These are phyloP conservation scores for Apamea crenata DNA, from an alignment of 2,888 invertebrate genomes.

Conservation along the genomic window DNA sequence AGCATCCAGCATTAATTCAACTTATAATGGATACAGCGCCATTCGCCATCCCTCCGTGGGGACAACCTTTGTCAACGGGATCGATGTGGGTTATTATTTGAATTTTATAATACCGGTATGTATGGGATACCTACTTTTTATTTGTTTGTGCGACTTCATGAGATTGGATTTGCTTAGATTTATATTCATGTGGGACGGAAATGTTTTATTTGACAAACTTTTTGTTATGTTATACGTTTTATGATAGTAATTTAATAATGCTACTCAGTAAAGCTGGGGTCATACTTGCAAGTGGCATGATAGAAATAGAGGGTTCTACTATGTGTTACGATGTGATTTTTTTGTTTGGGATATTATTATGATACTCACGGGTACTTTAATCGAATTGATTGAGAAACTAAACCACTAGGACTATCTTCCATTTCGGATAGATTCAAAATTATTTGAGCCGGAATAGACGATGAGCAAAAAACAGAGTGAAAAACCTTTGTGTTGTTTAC, in stretches of 20 bases:
- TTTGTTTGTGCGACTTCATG: conserved; percentile 40
- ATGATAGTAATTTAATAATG: neutral
- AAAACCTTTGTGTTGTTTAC: neutral
- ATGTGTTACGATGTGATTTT: neutral
- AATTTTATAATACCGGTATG: conserved; percentile 72
- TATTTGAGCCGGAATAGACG: too few relatives aligned
- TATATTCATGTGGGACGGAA: conserved; percentile 7
- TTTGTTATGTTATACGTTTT: neutral
- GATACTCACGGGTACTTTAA: neutral
- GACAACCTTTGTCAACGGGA: conserved; percentile 79
- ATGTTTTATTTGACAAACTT: conserved; percentile 6
- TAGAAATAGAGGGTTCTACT: neutral
- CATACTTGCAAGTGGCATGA: neutral
- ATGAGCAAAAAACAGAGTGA: neutral
- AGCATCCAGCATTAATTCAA: conserved; percentile 81
- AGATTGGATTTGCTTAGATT: conserved; percentile 45
- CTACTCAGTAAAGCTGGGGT: neutral
- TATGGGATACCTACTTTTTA: conserved; percentile 43
- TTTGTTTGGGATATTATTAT: neutral
- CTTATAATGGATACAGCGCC: conserved; percentile 82
- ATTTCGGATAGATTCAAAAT: neutral
- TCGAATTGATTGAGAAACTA: neutral
- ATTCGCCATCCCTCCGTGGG: conserved; percentile 69
- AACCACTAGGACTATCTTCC: neutral
- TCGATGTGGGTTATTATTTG: conserved; percentile 80